phyloP scores from a whole-genome alignment of 2,797 vertebrate species.

The Amphiprion clarkii region DNA sequence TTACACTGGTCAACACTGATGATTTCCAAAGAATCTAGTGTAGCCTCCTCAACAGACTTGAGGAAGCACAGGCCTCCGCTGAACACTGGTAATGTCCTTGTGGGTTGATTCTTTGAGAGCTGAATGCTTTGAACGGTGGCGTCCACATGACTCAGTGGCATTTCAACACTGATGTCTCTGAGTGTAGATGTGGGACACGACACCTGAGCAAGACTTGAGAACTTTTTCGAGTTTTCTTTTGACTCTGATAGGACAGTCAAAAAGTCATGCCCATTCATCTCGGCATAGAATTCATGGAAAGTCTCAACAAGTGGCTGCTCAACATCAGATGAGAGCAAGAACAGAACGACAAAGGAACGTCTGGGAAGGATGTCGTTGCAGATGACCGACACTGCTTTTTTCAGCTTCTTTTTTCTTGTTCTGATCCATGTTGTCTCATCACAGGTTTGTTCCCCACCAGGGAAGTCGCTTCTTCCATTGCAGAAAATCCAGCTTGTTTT shows the following conservation, averaged over 20 bases:
- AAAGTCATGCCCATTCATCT: slow-evolving; percentile 80
- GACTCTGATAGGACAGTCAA: slow-evolving; percentile 80
- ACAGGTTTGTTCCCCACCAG: slow-evolving; percentile 67
- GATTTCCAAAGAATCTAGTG: slow-evolving; percentile 75
- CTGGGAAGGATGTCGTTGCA: slow-evolving; percentile 78
- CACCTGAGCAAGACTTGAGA: slow-evolving; percentile 77
- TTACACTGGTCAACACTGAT: slow-evolving; percentile 78
- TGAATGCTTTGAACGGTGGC: slow-evolving; percentile 76
- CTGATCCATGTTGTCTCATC: slow-evolving; percentile 81
- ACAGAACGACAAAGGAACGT: slow-evolving; percentile 76
- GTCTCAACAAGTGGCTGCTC: slow-evolving; percentile 78
- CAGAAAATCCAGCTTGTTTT: slow-evolving; percentile 85
- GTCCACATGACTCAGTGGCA: slow-evolving; percentile 80
- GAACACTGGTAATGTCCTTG: slow-evolving; percentile 69
- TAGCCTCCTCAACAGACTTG: slow-evolving; percentile 65
- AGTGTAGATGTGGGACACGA: slow-evolving; percentile 67
- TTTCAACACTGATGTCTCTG: slow-evolving; percentile 75
- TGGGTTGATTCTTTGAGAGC: slow-evolving; percentile 33
- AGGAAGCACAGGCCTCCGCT: slow-evolving; percentile 66
- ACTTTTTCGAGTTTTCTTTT: slow-evolving; percentile 74
- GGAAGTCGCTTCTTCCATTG: slow-evolving; percentile 77
- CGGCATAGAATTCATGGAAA: slow-evolving; percentile 83
- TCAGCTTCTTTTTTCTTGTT: slow-evolving; percentile 76
- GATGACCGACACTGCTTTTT: slow-evolving; percentile 76
- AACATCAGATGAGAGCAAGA: slow-evolving; percentile 78